Conservation (phyloP, 2,113 vertebrate genomes). For the Tangachromis dhanisi region DNA sequence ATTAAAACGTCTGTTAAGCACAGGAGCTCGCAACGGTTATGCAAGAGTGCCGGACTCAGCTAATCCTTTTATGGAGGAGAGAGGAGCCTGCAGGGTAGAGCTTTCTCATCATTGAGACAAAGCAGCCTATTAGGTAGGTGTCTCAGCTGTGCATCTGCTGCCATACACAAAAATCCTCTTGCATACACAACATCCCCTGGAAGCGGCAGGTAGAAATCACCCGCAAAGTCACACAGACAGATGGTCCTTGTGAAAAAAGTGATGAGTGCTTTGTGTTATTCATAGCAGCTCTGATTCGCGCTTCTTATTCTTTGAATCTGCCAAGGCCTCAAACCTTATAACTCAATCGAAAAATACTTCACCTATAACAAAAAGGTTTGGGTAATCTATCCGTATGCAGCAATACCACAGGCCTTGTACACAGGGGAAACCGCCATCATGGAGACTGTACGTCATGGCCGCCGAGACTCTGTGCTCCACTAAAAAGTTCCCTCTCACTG, state of each 20-base stretch:
- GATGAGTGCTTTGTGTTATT: not conserved
- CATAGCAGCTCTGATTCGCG: not conserved
- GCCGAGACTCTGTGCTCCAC: not conserved
- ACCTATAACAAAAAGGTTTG: not conserved
- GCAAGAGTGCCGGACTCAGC: slow-evolving; percentile 28
- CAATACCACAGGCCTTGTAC: not conserved
- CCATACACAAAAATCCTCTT: not conserved
- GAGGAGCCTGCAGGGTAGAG: slow-evolving; percentile 5
- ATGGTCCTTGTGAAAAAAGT: not conserved
- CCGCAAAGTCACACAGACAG: not conserved
- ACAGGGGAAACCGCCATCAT: not conserved
- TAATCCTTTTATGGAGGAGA: slow-evolving; percentile 29
- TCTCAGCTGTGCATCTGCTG: not conserved
- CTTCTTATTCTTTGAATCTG: not conserved
- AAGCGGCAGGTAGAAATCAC: no score
- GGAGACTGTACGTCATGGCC: not conserved
- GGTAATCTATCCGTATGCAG: not conserved
- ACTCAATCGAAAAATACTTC: not conserved
- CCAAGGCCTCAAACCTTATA: not conserved
- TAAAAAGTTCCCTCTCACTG: not conserved
- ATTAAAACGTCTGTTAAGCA: not conserved
- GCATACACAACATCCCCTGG: not conserved
- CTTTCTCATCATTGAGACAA: slow-evolving; percentile 33
- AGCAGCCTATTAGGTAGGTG: slow-evolving; percentile 1
- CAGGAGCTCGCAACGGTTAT: slow-evolving; percentile 18